Conservation (phyloP, 92 coral and sea anemone genomes). For the Pocillopora grandis region DNA sequence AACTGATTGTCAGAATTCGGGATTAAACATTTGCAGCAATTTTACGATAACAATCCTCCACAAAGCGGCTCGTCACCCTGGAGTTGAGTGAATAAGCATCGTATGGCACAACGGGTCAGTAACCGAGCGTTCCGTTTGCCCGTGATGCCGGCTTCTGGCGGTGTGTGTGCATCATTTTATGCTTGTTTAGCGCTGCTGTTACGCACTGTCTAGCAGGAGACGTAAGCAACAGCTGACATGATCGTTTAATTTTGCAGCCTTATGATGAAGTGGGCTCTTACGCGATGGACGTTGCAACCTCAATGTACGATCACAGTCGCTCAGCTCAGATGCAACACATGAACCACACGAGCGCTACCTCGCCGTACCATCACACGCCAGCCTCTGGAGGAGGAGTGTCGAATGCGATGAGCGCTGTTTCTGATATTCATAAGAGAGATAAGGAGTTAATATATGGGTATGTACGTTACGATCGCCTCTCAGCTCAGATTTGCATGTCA, state of each 20-base stretch:
- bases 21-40: slow-evolving; percentile 97
- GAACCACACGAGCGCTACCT: slow-evolving; percentile 87
- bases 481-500: slow-evolving; percentile 81
- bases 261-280: slow-evolving; percentile 95
- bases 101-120: slow-evolving; percentile 99
- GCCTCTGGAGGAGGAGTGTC: slow-evolving; percentile 76
- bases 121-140: slow-evolving; percentile 56
- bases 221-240: slow-evolving; percentile 65
- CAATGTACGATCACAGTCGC: slow-evolving; percentile 82
- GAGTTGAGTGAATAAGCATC: slow-evolving; percentile 60
- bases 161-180: slow-evolving; percentile 52
- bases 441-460: slow-evolving; percentile 99
- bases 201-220: slow-evolving; percentile 45
- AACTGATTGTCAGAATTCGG: slow-evolving; percentile 98
- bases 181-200: slow-evolving; percentile 51
- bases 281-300: slow-evolving; percentile 97
- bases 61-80: slow-evolving; percentile 62
- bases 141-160: slow-evolving; percentile 59
- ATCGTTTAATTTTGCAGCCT: slow-evolving; percentile 78
- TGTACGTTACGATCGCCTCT: slow-evolving; percentile 74
- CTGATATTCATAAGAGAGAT: slow-evolving; percentile 99
- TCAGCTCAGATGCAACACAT: slow-evolving; percentile 86
- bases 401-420: slow-evolving; percentile 96
- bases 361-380: slow-evolving; percentile 95
- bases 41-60: slow-evolving; percentile 95